These are phyloP conservation scores for Sepioteuthis lessoniana DNA, from an alignment of 2,888 invertebrate species.

Conservation along the genomic window DNA sequence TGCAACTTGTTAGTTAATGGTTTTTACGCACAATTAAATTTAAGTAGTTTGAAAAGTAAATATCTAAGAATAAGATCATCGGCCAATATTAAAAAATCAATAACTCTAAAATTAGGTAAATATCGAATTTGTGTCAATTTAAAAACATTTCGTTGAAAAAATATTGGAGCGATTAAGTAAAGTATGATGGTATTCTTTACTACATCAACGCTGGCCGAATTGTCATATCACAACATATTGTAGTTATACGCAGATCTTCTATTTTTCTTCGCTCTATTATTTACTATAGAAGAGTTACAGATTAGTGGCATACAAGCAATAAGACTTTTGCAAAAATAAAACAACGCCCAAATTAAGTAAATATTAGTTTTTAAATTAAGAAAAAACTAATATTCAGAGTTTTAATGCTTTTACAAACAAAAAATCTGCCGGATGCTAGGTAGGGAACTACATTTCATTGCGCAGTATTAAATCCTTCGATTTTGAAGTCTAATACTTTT, in stretches of 20 bases:
- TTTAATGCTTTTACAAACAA: background rate
- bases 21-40: slow-evolving; percentile 25
- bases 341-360: background rate
- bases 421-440: background rate
- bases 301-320: background rate
- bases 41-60: background rate
- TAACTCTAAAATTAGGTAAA: too few species aligned
- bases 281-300: slow-evolving; percentile 11
- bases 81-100: background rate
- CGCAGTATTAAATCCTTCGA: background rate
- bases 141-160: background rate
- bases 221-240: slow-evolving; percentile 23
- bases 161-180: background rate
- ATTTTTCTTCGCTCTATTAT: slow-evolving; percentile 1
- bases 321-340: background rate
- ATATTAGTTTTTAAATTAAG: background rate
- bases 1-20: background rate
- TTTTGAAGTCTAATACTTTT: background rate
- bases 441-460: background rate
- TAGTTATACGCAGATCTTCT: background rate
- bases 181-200: background rate
- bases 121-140: background rate
- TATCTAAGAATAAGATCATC: background rate
- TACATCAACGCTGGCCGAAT: background rate
- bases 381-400: background rate